phyloP scores from a whole-genome alignment of 2,888 invertebrate species.

The Rhagium mordax region DNA sequence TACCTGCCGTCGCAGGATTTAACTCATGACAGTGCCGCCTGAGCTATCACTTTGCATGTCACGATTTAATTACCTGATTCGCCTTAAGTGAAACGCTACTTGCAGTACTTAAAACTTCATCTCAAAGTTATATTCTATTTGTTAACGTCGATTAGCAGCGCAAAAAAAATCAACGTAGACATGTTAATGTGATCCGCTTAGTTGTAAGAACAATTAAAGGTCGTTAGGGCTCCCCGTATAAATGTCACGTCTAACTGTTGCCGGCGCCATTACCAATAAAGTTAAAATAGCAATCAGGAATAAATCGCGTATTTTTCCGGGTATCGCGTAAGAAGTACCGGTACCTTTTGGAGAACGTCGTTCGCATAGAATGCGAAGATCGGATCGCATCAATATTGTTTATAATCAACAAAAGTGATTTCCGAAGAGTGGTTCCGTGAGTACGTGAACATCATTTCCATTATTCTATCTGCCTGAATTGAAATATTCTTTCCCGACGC shows the following conservation, averaged over 20 bases:
- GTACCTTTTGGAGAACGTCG: neutral
- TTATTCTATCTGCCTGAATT: slow-evolving; percentile 9
- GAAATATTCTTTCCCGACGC: neutral
- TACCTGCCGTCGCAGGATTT: neutral
- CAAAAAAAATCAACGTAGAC: neutral
- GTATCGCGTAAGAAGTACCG: neutral
- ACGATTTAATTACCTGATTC: neutral
- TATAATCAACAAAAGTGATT: slow-evolving; percentile 29
- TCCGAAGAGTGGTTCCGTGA: slow-evolving; percentile 27
- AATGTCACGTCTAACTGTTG: slow-evolving; percentile 43
- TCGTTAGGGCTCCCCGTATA: slow-evolving; percentile 39
- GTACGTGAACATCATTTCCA: slow-evolving; percentile 23
- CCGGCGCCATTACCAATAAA: slow-evolving; percentile 25
- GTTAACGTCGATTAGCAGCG: neutral
- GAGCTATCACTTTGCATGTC: neutral
- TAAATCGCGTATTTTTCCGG: slow-evolving; percentile 30
- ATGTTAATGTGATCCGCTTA: neutral
- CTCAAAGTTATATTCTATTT: neutral
- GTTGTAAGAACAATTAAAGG: slow-evolving; percentile 41
- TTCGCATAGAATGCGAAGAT: neutral
- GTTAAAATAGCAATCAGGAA: slow-evolving; percentile 28
- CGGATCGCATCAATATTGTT: slow-evolving; percentile 34
- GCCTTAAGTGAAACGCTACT: neutral
- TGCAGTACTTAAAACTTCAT: neutral
- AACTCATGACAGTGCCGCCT: neutral